phyloP scores from a whole-genome alignment of 1,140 invertebrate species.

The Danaus melanippus region DNA sequence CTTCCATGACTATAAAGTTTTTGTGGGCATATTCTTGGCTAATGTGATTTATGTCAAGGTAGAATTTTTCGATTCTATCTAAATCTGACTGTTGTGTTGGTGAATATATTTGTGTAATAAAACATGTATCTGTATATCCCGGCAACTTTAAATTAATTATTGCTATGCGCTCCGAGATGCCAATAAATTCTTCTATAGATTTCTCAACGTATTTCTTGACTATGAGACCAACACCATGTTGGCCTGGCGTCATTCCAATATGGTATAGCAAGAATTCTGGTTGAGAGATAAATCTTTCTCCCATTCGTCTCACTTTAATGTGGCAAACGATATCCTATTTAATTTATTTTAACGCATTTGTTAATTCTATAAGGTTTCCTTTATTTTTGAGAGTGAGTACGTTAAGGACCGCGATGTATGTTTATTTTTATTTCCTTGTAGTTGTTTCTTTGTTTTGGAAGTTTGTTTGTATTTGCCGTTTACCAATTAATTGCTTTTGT shows the following conservation, averaged over 20 bases:
- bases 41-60: constrained; percentile 17
- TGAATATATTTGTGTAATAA: constrained; percentile 17
- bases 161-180: constrained; percentile 24
- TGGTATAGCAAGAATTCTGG: too few species aligned
- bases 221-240: constrained; percentile 22
- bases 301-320: constrained; percentile 25
- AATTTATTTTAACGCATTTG: constrained; percentile 20
- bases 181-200: constrained; percentile 17
- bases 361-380: constrained; percentile 20
- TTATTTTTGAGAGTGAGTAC: constrained; percentile 24
- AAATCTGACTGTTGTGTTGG: constrained; percentile 15
- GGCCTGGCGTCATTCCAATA: constrained; percentile 20
- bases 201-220: constrained; percentile 20
- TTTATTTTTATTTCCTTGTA: constrained; percentile 17
- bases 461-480: constrained; percentile 24
- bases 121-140: constrained; percentile 16
- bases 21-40: constrained; percentile 11
- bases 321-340: constrained; percentile 29
- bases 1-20: constrained; percentile 12
- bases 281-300: constrained; percentile 21
- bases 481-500: constrained; percentile 21
- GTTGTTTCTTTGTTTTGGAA: neutral
- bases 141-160: constrained; percentile 25
- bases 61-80: constrained; percentile 15
- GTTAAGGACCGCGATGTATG: constrained; percentile 28